Conservation (phyloP, 2,113 vertebrate genomes). For the Dascyllus trimaculatus region DNA sequence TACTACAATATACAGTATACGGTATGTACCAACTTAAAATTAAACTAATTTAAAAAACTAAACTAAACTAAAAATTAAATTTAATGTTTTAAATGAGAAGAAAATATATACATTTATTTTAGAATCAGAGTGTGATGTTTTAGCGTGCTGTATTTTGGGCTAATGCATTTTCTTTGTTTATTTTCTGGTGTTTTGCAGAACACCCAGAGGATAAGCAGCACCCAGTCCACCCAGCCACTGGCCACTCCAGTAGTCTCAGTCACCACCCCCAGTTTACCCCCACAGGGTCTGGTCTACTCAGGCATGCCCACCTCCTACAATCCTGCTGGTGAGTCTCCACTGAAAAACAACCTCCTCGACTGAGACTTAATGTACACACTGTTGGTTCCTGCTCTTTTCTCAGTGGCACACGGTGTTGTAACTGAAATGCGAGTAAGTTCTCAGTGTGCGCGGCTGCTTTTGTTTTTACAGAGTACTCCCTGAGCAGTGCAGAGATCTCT, state of each 20-base stretch:
- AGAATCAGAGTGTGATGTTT: neutral
- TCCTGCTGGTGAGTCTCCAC: slow-evolving; percentile 90
- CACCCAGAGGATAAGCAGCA: slow-evolving; percentile 94
- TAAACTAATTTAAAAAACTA: too few relatives aligned
- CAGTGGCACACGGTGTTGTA: slow-evolving; percentile 32
- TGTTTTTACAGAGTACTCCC: slow-evolving; percentile 92
- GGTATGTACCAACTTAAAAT: too few relatives aligned
- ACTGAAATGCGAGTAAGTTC: slow-evolving; percentile 52
- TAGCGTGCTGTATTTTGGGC: neutral
- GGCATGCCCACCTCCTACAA: slow-evolving; percentile 97
- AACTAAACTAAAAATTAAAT: neutral
- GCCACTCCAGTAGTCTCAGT: slow-evolving; percentile 97
- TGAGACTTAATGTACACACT: slow-evolving; percentile 31
- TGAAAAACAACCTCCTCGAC: slow-evolving; percentile 37
- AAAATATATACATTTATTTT: neutral
- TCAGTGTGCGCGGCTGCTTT: slow-evolving; percentile 67
- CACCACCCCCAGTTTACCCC: slow-evolving; percentile 95
- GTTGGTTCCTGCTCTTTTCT: slow-evolving; percentile 47
- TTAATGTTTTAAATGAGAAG: neutral
- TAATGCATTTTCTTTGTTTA: slow-evolving; percentile 32
- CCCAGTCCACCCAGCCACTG: slow-evolving; percentile 92
- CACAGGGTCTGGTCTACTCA: slow-evolving; percentile 95
- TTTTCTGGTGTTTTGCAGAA: slow-evolving; percentile 85
- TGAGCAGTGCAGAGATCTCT: slow-evolving; percentile 95
- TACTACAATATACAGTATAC: too few relatives aligned